These are phyloP conservation scores for Atopsyche davidsoni DNA, from an alignment of 1,140 invertebrate genomes.

Conservation along the genomic window DNA sequence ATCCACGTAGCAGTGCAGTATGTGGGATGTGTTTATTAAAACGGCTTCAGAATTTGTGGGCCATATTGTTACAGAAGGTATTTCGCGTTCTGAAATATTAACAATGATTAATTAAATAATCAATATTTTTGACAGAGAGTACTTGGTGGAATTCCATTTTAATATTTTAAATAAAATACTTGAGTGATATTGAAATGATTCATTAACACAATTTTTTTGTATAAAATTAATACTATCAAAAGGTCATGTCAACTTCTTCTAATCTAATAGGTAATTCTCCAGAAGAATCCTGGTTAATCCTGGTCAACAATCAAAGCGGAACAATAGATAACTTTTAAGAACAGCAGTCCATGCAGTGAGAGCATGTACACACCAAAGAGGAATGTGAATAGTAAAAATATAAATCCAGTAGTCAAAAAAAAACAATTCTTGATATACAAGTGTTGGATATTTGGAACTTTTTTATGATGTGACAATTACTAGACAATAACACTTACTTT, in stretches of 20 bases:
- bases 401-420: too few species aligned
- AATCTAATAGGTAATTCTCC: too few species aligned
- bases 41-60: conserved; percentile 61
- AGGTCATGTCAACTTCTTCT: too few species aligned
- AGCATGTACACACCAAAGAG: too few species aligned
- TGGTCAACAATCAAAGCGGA: too few species aligned
- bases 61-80: conserved; percentile 70
- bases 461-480: background rate
- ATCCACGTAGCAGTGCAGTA: conserved; percentile 71
- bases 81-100: conserved; percentile 67
- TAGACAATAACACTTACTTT: conserved; percentile 58
- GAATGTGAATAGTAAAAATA: too few species aligned
- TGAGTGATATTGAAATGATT: background rate
- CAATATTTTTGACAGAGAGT: too few species aligned
- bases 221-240: conserved; percentile 1
- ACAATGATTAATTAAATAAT: background rate
- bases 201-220: background rate
- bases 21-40: conserved; percentile 57
- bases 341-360: too few species aligned
- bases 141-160: too few species aligned
- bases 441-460: background rate
- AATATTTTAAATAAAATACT: too few species aligned
- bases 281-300: too few species aligned
- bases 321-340: too few species aligned
- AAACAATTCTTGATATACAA: background rate